Percentiles rank a stretch among this genome's conserved stretches.
Conservation (phyloP, 2,797 vertebrate genomes). For the Decapterus maruadsi region DNA sequence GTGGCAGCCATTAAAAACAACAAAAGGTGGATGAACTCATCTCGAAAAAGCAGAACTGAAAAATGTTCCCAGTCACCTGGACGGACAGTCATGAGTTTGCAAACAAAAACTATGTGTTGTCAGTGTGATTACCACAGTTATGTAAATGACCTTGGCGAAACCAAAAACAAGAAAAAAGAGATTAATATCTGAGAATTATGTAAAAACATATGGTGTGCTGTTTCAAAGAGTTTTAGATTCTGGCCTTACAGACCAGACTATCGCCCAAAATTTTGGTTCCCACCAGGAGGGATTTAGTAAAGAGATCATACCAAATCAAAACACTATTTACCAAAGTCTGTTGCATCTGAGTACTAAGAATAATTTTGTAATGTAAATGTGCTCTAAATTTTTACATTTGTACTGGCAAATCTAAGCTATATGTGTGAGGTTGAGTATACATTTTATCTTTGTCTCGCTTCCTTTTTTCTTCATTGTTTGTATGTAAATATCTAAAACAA, state of each 20-base stretch:
- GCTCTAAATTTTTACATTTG: constrained; percentile 95
- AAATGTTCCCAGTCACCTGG: constrained; percentile 72
- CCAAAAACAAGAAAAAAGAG: constrained; percentile 92
- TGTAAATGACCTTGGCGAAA: constrained; percentile 92
- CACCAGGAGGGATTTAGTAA: constrained; percentile 88
- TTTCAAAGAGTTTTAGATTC: constrained; percentile 84
- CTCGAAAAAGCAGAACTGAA: constrained; percentile 86
- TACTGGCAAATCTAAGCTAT: constrained; percentile 87
- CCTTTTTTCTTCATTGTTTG: constrained; percentile 83
- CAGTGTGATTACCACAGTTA: constrained; percentile 89
- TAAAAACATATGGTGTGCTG: constrained; percentile 79
- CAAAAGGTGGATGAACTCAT: constrained; percentile 81
- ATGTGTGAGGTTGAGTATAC: constrained; percentile 83
- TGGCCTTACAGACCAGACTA: constrained; percentile 72
- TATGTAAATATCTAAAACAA: constrained; percentile 85
- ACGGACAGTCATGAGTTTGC: constrained; percentile 79
- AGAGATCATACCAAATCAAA: constrained; percentile 88
- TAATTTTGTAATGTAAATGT: constrained; percentile 92
- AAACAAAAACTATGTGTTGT: constrained; percentile 85
- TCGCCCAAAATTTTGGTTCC: constrained; percentile 79
- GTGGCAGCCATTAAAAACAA: constrained; percentile 64
- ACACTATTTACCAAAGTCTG: constrained; percentile 99
- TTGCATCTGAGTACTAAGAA: constrained; percentile 92
- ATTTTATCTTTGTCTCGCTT: constrained; percentile 84
- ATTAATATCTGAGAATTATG: constrained; percentile 80